Evolutionary conservation across 2,113 vertebrate species (phyloP).

Genomic region (Eptesicus fuscus): DNA sequence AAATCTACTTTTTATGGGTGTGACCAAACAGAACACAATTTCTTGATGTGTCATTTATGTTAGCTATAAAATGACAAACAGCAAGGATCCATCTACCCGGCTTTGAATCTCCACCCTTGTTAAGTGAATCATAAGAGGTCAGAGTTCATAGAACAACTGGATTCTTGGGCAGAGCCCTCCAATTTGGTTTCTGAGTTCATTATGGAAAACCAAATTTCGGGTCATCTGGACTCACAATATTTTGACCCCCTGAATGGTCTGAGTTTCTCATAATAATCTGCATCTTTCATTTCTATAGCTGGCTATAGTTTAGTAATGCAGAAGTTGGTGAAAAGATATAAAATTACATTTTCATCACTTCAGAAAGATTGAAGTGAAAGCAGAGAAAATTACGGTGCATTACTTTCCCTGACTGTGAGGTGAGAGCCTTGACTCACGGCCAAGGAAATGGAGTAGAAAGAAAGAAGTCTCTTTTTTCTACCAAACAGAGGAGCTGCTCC

Average conservation of each 20-base stretch:
- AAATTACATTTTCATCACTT: background rate
- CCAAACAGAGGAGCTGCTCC: background rate
- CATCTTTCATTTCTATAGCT: constrained; percentile 8
- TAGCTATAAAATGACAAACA: background rate
- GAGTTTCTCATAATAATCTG: background rate
- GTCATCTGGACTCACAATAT: background rate
- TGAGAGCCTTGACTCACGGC: background rate
- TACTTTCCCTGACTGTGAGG: background rate
- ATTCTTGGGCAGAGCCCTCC: background rate
- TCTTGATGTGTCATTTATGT: background rate
- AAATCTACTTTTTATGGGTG: background rate
- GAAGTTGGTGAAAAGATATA: constrained; percentile 1
- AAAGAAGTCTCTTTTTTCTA: background rate
- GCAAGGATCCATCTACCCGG: background rate
- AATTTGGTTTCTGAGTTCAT: background rate
- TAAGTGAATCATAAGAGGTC: background rate
- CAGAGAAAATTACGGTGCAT: background rate
- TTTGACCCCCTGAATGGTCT: background rate
- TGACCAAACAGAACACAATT: background rate
- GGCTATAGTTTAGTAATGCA: constrained; percentile 21
- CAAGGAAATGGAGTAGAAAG: background rate
- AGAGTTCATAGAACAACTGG: background rate
- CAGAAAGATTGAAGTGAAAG: background rate
- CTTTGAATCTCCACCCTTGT: background rate
- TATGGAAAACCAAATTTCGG: background rate